Conservation (phyloP, 2,113 vertebrate species). For the Scatophagus argus region DNA sequence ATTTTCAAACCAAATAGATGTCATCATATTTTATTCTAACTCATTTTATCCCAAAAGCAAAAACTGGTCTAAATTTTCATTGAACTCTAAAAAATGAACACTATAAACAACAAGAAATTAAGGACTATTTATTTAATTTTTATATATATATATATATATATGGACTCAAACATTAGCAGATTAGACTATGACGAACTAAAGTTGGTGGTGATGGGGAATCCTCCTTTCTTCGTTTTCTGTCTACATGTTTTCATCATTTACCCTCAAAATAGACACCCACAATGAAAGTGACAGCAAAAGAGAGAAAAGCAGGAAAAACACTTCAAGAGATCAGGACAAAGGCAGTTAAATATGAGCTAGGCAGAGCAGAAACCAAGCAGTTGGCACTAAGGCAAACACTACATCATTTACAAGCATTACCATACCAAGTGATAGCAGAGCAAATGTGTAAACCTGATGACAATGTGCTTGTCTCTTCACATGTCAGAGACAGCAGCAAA, state of each 20-base stretch:
- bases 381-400: constrained; percentile 60
- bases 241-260: too few relatives aligned
- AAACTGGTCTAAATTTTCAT: too few relatives aligned
- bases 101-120: not conserved
- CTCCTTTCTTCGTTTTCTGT: too few relatives aligned
- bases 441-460: constrained; percentile 68
- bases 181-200: too few relatives aligned
- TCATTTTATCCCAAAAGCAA: not conserved
- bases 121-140: too few relatives aligned
- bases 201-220: too few relatives aligned
- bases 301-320: constrained; percentile 1
- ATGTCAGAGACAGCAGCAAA: constrained; percentile 78
- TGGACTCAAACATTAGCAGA: too few relatives aligned
- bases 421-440: constrained; percentile 53
- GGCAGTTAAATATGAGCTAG: constrained; percentile 18
- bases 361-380: constrained; percentile 47
- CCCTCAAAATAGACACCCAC: constrained; percentile 7
- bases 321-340: constrained; percentile 25
- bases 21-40: not conserved
- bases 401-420: constrained; percentile 52
- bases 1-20: not conserved
- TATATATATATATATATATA: too few relatives aligned
- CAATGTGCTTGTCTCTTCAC: constrained; percentile 72
- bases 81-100: not conserved
- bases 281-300: not conserved